Evolutionary conservation across 2,797 vertebrate species (phyloP).

Genomic region (Mycteria americana): DNA sequence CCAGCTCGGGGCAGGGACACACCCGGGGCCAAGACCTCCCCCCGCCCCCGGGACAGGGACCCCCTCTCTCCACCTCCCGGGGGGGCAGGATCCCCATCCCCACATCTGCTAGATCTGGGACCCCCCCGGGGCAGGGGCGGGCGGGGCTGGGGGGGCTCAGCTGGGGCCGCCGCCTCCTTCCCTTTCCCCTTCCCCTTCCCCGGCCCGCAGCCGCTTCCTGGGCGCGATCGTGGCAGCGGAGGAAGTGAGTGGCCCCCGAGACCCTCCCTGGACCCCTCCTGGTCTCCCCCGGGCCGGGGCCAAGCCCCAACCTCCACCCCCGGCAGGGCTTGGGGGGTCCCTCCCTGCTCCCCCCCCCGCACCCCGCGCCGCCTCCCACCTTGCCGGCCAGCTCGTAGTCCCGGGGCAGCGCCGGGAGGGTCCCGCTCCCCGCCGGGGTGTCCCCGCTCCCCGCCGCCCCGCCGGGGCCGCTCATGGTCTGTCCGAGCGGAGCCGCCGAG

Average conservation of each 20-base stretch:
- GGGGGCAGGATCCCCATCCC: neutral
- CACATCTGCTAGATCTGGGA: neutral
- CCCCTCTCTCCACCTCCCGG: no score
- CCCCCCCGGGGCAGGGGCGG: no score
- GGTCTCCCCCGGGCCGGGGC: no score
- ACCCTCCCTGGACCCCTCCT: no score
- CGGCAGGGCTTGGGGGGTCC: neutral
- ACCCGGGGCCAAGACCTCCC: neutral
- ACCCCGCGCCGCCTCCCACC: slow-evolving; percentile 49
- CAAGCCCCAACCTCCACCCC: neutral
- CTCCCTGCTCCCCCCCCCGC: neutral
- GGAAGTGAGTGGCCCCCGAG: neutral
- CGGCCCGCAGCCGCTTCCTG: neutral
- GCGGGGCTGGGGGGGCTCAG: neutral
- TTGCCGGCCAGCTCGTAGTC: slow-evolving; percentile 70
- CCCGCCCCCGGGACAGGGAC: neutral
- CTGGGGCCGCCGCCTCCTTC: neutral
- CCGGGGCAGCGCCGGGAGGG: neutral
- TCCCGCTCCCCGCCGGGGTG: neutral
- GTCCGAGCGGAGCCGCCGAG: neutral
- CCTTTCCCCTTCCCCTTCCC: neutral
- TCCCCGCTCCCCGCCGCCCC: neutral
- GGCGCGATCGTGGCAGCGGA: neutral
- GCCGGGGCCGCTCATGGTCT: slow-evolving; percentile 50
- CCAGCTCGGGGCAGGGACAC: neutral